Evolutionary conservation across 2,888 invertebrate genomes (phyloP).

Genomic region (Monochamus alternatus): DNA sequence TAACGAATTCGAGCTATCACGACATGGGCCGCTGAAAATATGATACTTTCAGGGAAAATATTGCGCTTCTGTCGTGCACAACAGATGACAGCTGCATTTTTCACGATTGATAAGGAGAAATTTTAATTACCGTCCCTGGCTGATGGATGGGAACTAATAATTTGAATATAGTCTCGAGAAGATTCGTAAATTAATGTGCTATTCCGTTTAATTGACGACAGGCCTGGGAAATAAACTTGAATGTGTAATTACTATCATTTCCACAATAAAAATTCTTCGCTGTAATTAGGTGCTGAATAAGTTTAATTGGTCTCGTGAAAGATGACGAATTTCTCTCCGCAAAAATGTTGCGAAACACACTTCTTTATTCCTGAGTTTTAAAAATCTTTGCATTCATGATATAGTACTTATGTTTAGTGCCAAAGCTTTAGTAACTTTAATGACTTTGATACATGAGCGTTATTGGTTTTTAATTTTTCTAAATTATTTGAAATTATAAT

Average conservation of each 20-base stretch:
- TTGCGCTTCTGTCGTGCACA: neutral
- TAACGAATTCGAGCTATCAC: conserved; percentile 22
- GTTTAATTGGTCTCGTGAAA: neutral
- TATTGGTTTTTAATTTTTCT: too few relatives aligned
- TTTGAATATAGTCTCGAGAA: conserved; percentile 26
- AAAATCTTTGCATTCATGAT: too few relatives aligned
- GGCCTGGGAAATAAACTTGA: conserved; percentile 25
- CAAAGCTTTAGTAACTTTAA: too few relatives aligned
- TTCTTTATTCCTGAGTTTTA: too few relatives aligned
- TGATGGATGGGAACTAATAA: conserved; percentile 30
- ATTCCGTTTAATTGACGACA: conserved; percentile 30
- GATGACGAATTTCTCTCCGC: too few relatives aligned
- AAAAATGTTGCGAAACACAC: too few relatives aligned
- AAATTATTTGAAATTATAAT: too few relatives aligned
- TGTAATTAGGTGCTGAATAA: neutral
- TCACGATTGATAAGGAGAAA: conserved; percentile 12
- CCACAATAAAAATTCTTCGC: neutral
- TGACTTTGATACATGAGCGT: too few relatives aligned
- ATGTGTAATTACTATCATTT: conserved; percentile 26
- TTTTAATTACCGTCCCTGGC: conserved; percentile 23
- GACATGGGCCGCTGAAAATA: neutral
- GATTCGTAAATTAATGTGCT: conserved; percentile 27
- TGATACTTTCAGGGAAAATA: neutral
- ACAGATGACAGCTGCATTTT: conserved; percentile 15
- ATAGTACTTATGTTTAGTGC: too few relatives aligned